Percentiles rank a stretch among this genome's conserved stretches.
phyloP scores from a whole-genome alignment of 2,888 invertebrate species.

The Acanthosepion lycidas region DNA sequence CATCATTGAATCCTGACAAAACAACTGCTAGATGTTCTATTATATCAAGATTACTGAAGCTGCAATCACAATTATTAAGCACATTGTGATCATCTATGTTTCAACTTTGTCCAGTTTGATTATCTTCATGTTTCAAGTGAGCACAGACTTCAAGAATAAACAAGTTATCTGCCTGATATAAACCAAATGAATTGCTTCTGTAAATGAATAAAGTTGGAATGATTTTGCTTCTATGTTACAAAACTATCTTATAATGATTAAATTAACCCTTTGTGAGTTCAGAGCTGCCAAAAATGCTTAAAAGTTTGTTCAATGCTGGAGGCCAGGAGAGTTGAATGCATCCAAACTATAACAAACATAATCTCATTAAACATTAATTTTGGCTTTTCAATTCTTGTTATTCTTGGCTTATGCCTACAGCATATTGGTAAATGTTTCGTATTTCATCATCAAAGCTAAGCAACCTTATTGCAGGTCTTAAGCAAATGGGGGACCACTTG shows the following conservation, averaged over 20 bases:
- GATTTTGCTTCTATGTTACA: background rate
- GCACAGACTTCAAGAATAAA: background rate
- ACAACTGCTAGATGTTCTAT: too few relatives aligned
- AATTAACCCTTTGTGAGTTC: background rate
- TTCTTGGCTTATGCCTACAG: background rate
- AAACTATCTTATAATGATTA: background rate
- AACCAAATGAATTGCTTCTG: background rate
- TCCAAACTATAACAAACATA: background rate
- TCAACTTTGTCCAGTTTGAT: background rate
- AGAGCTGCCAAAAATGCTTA: background rate
- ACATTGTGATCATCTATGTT: too few relatives aligned
- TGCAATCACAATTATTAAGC: too few relatives aligned
- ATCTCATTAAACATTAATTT: background rate
- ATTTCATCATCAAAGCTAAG: background rate
- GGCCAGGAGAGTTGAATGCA: background rate
- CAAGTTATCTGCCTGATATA: too few relatives aligned
- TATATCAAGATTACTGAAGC: too few relatives aligned
- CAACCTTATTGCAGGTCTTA: background rate
- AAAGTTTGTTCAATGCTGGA: background rate
- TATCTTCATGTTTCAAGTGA: background rate
- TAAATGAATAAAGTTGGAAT: conserved; percentile 4
- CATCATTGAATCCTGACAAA: too few relatives aligned
- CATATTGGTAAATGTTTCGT: background rate
- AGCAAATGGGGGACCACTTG: background rate
- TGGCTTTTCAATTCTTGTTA: background rate